Evolutionary conservation across 64 coral and sea anemone species (phyloP).

Genomic region (Anthopleura sola): DNA sequence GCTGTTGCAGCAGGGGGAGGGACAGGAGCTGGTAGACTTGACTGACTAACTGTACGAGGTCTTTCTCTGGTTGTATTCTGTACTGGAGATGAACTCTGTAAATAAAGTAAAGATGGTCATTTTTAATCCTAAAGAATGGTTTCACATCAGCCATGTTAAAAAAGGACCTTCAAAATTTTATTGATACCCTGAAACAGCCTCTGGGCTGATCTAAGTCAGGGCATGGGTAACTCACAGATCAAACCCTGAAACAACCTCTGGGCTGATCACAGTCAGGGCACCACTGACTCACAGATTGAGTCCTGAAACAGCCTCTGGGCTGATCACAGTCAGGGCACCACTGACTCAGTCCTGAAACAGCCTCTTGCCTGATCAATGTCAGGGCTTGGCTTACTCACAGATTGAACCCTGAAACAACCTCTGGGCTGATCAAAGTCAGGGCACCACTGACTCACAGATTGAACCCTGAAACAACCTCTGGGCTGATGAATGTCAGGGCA

Average conservation of each 20-base stretch:
- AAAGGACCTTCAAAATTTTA: too few relatives aligned
- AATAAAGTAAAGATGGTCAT: neutral
- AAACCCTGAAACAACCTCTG: too few relatives aligned
- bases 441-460: neutral
- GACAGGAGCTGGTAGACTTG: slow-evolving; percentile 47
- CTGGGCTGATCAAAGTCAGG: neutral
- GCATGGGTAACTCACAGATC: too few relatives aligned
- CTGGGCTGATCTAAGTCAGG: too few relatives aligned
- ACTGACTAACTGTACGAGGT: slow-evolving; percentile 78
- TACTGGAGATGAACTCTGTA: slow-evolving; percentile 3
- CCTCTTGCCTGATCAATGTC: neutral
- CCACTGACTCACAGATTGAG: too few relatives aligned
- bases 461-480: neutral
- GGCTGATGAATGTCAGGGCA: neutral
- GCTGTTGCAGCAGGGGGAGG: slow-evolving; percentile 26
- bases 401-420: neutral
- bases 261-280: too few relatives aligned
- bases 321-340: too few relatives aligned
- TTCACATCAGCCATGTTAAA: too few relatives aligned
- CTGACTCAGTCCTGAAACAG: neutral
- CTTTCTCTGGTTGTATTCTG: slow-evolving; percentile 62
- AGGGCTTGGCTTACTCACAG: neutral
- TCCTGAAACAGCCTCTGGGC: too few relatives aligned
- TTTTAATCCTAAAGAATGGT: too few relatives aligned
- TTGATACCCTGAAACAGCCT: too few relatives aligned